Evolutionary conservation across 2,888 invertebrate genomes (phyloP), one percentile per base, ranked within the genome.

Genomic region (Oxytorus armatus): DNA sequence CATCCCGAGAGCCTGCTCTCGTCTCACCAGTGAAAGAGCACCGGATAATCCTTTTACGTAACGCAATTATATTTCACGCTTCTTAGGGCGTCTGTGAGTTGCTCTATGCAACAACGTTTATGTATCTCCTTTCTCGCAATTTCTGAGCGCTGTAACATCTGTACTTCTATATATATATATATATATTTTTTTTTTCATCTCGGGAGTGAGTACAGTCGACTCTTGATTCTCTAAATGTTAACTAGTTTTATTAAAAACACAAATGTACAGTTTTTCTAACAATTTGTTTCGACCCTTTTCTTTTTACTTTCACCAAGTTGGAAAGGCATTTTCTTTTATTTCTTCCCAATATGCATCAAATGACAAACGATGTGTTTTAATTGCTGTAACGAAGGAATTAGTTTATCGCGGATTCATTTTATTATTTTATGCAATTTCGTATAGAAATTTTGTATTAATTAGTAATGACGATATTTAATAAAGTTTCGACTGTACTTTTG

Each of bases 31-130:
- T n/a, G n/a, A n/a, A n/a, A n/a, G n/a, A n/a, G n/a, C n/a, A n/a
- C n/a, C n/a, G 10, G 14, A 39, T 51, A 55, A 66, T 70, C 74
- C 70, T 61, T 78, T 69, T 81, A 74, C 55, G 75, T 66, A 74
- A 81, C 51, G 57, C 81, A 66, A 75, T 79, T 75, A 76, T 73
- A 59, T 79, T 72, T 51, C 42, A 72, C 75, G 79, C 59, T 70
- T 61, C 39, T 44, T 29, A 39, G 68, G 70, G 33, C 23, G 42
- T 29, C 16, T 36, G 10, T 49, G 8, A 21, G 8, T 16, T 25
- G 42, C 42, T 29, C 69, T 16, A 39, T 18, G 36, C 25, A 39
- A 36, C 18, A 57, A 49, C 61, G 42, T 74, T 74, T 53, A 33
- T n/a, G n/a, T n/a, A 25, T 53, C 79, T 47, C 57, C 39, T 68